Base-by-base conservation (phyloP, 2,113 vertebrate genomes). In the Myxocyprinus asiaticus region DNA sequence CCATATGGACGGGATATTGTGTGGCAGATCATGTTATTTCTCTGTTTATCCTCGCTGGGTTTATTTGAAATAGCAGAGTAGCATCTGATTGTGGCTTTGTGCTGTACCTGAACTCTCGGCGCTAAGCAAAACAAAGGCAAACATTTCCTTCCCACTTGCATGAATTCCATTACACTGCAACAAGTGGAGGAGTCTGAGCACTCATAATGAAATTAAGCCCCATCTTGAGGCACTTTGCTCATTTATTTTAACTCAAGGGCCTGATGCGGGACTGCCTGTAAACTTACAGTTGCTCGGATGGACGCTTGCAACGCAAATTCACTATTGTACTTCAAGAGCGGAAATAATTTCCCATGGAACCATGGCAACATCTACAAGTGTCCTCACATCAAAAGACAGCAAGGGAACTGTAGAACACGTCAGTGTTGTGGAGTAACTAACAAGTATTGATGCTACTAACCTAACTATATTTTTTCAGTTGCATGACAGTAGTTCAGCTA, bases 321-420 rank as follows among this genome's bases (percentile, higher is more conserved):
- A 53, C 67, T 4, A 51, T 70, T 67, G 63, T 62, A 62, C 50
- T 58, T 50, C 14, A 33, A 44, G 17, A 53, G 15, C 10, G 2
- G 11, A 3, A n/a, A 56, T 44, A 64, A 43, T 66, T 65, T 78
- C 8, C 8, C 67, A 66, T 17, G 45, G 22, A 58, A 87, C 89
- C 86, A 81, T 59, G 10, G 88, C 86, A 87, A 89, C 88, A 68
- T 84, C 82, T 58, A 89, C 88, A 88, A 86, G 86, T 87, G 85
- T 81, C 86, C 86, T 88, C 82, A 80, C 64, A 79, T 80, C 72
- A 83, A 67, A n/a, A 58, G 53, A n/a, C 8, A 3, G 12, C 15
- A 11, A 33, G 14, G 68, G 12, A 7, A 67, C 22, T 1, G 22
- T 33, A 33, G 22, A 33, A 33, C 1, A 33, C 22, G 3, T 33